Evolutionary conservation across 2,113 vertebrate species (phyloP).

Genomic region (Mungos mungo): DNA sequence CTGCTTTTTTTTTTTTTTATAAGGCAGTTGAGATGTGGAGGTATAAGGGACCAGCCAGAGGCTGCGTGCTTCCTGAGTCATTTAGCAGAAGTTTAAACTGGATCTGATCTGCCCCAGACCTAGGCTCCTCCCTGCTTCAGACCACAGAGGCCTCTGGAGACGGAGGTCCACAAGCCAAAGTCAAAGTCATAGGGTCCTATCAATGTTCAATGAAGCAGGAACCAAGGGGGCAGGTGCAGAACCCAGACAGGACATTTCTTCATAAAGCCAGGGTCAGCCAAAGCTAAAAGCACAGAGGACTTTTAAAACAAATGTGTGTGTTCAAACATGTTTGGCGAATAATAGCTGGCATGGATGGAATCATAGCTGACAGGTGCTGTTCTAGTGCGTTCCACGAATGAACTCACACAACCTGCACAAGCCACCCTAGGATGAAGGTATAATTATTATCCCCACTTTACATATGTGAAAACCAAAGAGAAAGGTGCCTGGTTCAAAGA

Average conservation of each 20-base stretch:
- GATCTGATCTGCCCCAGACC: background rate
- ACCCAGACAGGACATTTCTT: background rate
- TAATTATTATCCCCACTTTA: rapidly evolving
- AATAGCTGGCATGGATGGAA: too few species aligned
- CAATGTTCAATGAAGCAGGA: background rate
- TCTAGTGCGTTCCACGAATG: background rate
- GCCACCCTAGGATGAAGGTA: too few species aligned
- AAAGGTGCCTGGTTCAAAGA: too few species aligned
- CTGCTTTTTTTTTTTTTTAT: background rate
- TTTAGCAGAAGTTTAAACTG: background rate
- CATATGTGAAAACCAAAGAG: background rate
- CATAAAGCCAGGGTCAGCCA: background rate
- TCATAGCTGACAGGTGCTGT: rapidly evolving
- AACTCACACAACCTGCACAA: background rate
- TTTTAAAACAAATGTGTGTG: background rate
- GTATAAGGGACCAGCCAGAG: background rate
- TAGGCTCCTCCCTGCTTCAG: background rate
- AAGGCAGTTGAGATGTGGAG: background rate
- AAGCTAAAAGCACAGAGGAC: background rate
- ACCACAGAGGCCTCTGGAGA: background rate
- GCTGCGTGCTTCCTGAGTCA: background rate
- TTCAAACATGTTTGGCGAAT: background rate
- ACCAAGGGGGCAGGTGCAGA: background rate
- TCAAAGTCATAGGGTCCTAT: background rate
- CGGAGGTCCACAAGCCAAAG: background rate